A percentile compares a stretch with the other conserved stretches of the same genome.
These are phyloP conservation scores for Onthophagus sagittarius DNA, from an alignment of 2,888 invertebrate genomes.

Conservation along the genomic window DNA sequence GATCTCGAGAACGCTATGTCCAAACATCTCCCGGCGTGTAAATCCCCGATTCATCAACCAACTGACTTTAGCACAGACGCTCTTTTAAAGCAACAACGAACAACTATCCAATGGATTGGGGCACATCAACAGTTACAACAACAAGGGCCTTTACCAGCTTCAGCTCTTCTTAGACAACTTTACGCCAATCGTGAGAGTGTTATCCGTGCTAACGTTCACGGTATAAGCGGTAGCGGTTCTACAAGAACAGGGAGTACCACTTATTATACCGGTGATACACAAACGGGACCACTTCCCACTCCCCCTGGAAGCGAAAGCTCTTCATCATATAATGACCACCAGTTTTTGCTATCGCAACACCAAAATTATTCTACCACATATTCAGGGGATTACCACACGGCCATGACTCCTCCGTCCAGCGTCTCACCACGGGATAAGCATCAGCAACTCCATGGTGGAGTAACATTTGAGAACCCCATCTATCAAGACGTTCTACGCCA, in stretches of 20 bases:
- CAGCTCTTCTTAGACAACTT: slow-evolving; percentile 82
- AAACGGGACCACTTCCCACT: slow-evolving; percentile 76
- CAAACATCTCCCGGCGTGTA: slow-evolving; percentile 74
- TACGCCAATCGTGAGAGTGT: slow-evolving; percentile 94
- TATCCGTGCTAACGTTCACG: slow-evolving; percentile 80
- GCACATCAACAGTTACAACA: slow-evolving; percentile 64
- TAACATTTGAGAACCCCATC: slow-evolving; percentile 50
- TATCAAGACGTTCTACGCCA: slow-evolving; percentile 55
- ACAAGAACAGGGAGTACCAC: slow-evolving; percentile 41
- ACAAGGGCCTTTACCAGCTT: slow-evolving; percentile 71
- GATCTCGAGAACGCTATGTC: slow-evolving; percentile 96
- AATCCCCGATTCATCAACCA: slow-evolving; percentile 63
- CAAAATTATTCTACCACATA: slow-evolving; percentile 61
- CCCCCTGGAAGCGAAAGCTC: slow-evolving; percentile 87
- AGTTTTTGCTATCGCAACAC: slow-evolving; percentile 54
- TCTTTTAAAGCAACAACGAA: slow-evolving; percentile 73
- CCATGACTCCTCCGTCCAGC: slow-evolving; percentile 96
- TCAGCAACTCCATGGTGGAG: slow-evolving; percentile 56
- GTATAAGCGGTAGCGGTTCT: slow-evolving; percentile 50
- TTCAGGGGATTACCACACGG: slow-evolving; percentile 74
- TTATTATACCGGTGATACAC: slow-evolving; percentile 55
- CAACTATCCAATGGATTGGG: slow-evolving; percentile 92
- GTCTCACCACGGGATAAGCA: slow-evolving; percentile 88
- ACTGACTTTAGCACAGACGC: slow-evolving; percentile 88
- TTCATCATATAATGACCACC: slow-evolving; percentile 57